Conservation (phyloP, 1,140 invertebrate genomes). For the Rhagoletis zephyria region DNA sequence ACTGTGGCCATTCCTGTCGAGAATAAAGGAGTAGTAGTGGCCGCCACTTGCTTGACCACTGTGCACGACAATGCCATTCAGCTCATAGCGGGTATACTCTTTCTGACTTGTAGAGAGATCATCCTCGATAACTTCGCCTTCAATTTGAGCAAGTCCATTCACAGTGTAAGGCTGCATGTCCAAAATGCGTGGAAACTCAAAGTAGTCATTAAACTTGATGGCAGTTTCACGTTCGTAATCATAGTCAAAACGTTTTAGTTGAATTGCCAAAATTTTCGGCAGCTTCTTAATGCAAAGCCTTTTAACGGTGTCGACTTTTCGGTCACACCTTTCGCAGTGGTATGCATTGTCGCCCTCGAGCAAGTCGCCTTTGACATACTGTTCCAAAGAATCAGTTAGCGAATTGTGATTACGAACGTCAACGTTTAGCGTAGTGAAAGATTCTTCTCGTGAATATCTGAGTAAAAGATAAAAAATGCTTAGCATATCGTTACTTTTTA, state of each 20-base stretch:
- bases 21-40: too few relatives aligned
- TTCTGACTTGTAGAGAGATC: too few relatives aligned
- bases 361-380: slow-evolving; percentile 98
- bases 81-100: too few relatives aligned
- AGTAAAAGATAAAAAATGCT: too few relatives aligned
- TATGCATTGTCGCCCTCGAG: slow-evolving; percentile 98
- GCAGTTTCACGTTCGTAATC: slow-evolving; percentile 98
- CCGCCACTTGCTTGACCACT: too few relatives aligned
- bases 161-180: slow-evolving; percentile 99
- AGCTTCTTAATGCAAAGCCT: slow-evolving; percentile 96
- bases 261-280: slow-evolving; percentile 95
- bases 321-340: slow-evolving; percentile 99
- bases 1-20: too few relatives aligned
- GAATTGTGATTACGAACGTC: slow-evolving; percentile 98
- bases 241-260: slow-evolving; percentile 98
- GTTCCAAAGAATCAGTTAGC: slow-evolving; percentile 96
- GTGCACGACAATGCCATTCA: too few relatives aligned
- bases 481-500: too few relatives aligned
- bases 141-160: too few relatives aligned
- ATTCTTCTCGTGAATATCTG: slow-evolving; percentile 97
- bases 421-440: slow-evolving; percentile 97
- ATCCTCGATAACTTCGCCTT: too few relatives aligned
- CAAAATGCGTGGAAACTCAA: slow-evolving; percentile 96
- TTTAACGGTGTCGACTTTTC: slow-evolving; percentile 98
- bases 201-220: slow-evolving; percentile 99